Percentiles rank a stretch among this genome's conserved stretches.
Conservation (phyloP, 2,113 vertebrate species). For the Cyphomyrus discorhynchus region DNA sequence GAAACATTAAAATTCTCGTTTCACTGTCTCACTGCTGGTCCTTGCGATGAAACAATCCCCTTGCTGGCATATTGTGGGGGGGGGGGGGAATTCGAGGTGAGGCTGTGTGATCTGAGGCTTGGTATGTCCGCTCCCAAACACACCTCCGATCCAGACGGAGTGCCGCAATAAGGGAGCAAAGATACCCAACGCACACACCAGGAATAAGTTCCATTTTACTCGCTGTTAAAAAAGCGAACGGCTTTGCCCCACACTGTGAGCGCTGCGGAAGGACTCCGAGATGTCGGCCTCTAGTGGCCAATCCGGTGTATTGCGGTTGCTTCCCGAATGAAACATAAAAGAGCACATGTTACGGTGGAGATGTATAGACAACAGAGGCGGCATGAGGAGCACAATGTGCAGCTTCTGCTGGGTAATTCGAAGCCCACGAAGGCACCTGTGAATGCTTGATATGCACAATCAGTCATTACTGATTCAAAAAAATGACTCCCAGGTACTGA, state of each 20-base stretch:
- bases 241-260: background rate
- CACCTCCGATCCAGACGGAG: background rate
- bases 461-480: background rate
- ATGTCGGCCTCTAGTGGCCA: conserved; percentile 13
- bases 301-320: background rate
- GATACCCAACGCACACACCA: background rate
- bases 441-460: background rate
- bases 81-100: background rate
- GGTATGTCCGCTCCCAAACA: background rate
- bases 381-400: background rate
- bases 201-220: conserved; percentile 9
- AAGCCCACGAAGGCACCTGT: background rate
- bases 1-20: background rate
- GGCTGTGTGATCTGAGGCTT: background rate
- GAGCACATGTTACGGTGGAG: background rate
- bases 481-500: background rate
- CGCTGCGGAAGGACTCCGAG: background rate
- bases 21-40: background rate
- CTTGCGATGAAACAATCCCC: background rate
- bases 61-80: background rate
- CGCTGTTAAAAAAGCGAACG: background rate
- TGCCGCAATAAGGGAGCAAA: background rate
- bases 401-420: background rate
- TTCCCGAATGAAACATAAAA: background rate
- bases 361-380: background rate